These are phyloP conservation scores for Tyria jacobaeae DNA, from an alignment of 2,888 invertebrate species.

Conservation along the genomic window DNA sequence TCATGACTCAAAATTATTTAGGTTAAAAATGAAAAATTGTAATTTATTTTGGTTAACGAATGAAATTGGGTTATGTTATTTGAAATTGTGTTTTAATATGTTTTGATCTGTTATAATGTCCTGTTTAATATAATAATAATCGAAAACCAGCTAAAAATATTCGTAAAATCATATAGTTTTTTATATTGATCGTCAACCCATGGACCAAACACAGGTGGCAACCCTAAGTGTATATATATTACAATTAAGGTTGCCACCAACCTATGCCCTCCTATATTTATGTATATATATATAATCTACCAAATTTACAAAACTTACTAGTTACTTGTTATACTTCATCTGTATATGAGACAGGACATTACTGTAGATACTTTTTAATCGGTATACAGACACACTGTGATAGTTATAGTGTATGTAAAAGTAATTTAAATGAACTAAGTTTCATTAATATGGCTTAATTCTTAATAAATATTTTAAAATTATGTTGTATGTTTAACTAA, in stretches of 20 bases:
- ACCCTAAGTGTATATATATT: background rate
- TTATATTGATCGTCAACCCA: no score
- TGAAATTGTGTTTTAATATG: constrained; percentile 17
- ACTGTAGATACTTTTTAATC: constrained; percentile 34
- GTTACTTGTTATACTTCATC: no score
- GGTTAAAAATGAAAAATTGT: constrained; percentile 26
- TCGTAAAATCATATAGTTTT: no score
- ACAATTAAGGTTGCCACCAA: no score
- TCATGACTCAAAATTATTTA: constrained; percentile 38
- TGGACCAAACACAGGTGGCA: background rate
- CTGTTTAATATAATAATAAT: constrained; percentile 2
- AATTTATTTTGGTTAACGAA: constrained; percentile 33
- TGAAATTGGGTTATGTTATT: constrained; percentile 44
- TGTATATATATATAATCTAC: no score
- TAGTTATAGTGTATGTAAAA: constrained; percentile 61
- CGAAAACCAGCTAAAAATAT: no score
- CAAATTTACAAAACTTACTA: no score
- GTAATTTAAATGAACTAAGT: constrained; percentile 26
- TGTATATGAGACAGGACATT: constrained; percentile 5
- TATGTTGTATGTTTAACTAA: constrained; percentile 32
- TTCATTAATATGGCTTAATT: constrained; percentile 18
- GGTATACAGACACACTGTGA: constrained; percentile 73
- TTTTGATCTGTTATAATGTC: constrained; percentile 22
- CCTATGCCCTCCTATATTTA: no score
- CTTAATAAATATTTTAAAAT: constrained; percentile 12